Evolutionary conservation across 2,888 invertebrate genomes (phyloP).

Genomic region (Myathropa florea): DNA sequence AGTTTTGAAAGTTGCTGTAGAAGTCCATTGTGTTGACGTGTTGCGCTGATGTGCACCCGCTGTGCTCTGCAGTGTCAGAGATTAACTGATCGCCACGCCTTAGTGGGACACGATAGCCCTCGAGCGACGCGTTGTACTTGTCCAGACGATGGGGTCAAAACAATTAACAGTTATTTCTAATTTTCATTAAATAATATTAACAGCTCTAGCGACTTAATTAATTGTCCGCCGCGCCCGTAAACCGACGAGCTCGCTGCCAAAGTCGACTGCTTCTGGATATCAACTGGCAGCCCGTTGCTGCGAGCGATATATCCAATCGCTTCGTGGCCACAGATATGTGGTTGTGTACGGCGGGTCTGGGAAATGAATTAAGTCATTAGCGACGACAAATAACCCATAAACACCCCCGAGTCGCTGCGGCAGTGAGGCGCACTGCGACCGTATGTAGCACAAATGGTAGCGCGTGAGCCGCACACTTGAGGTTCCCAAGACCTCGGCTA

Average conservation of each 20-base stretch:
- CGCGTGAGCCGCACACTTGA: slow-evolving; percentile 54
- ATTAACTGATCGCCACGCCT: slow-evolving; percentile 62
- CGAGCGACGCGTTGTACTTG: slow-evolving; percentile 29
- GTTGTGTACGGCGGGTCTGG: slow-evolving; percentile 75
- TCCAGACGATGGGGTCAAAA: slow-evolving; percentile 66
- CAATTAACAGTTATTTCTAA: slow-evolving; percentile 72
- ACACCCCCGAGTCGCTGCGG: slow-evolving; percentile 69
- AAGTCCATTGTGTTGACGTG: slow-evolving; percentile 69
- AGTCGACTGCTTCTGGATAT: slow-evolving; percentile 43
- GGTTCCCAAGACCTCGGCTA: slow-evolving; percentile 37
- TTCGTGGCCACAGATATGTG: slow-evolving; percentile 24
- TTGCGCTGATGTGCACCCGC: slow-evolving; percentile 13
- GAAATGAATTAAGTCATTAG: slow-evolving; percentile 81
- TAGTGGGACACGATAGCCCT: slow-evolving; percentile 14
- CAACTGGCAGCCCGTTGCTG: slow-evolving; percentile 15
- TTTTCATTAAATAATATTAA: slow-evolving; percentile 69
- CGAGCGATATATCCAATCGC: not conserved
- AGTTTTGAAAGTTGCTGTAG: slow-evolving; percentile 64
- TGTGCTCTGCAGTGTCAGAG: slow-evolving; percentile 52
- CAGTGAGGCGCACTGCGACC: not conserved
- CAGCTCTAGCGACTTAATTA: slow-evolving; percentile 65
- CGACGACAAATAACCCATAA: slow-evolving; percentile 80
- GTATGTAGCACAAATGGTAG: slow-evolving; percentile 48
- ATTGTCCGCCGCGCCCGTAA: slow-evolving; percentile 30
- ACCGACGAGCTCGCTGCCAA: slow-evolving; percentile 10